Base-by-base conservation (phyloP, 2,888 invertebrate genomes). In the Caenorhabditis macrosperma region DNA sequence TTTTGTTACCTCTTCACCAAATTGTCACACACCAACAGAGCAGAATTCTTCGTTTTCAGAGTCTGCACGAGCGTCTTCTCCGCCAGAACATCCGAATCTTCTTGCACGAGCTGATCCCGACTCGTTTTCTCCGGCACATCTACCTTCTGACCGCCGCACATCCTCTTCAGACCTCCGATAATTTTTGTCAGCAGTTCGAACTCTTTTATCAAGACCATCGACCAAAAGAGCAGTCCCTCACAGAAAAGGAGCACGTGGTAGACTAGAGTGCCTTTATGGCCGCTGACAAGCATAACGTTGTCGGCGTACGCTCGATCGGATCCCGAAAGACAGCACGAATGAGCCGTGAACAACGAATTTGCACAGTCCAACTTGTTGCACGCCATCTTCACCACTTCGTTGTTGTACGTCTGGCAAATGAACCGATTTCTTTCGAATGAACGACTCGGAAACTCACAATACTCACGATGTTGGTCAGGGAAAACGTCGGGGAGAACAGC, bases 51-150 rank as follows among this genome's bases (percentile, higher is more conserved):
- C 12, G 48, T 59, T n/a, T 50, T 59, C n/a, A 82, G 48, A 60
- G 48, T 33, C 44, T 72, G 24, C 1, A 85, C 82, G 1, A 69
- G 57, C 6, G 77, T 20, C 57, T 87, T 87, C 68, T 88, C 88
- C 6, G 81, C 83, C 6, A 87, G 66, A 9, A 87, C 85, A 55
- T 88, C 87, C 1, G 84, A 85, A 48, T 88, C 88, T 64, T 82
- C 86, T n/a, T 78, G 74, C 1, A 60, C 78, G 20, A 50, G 30
- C 24, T 48, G 22, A 0, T 24, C 60, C 3, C 20, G 44, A 17
- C 20, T 44, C 5, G 44, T 17, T 5, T 17, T 3, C 6, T n/a
- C n/a, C n/a, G 44, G 20, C 2, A 4, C 44, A 9, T 17, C 17
- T 5, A n/a, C 64, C 54, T 64, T 64, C 22, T 55, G 67, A 17